Percentiles rank a stretch among this genome's conserved stretches.
Conservation (phyloP, 2,797 vertebrate genomes). For the Enteromius treurensis region DNA sequence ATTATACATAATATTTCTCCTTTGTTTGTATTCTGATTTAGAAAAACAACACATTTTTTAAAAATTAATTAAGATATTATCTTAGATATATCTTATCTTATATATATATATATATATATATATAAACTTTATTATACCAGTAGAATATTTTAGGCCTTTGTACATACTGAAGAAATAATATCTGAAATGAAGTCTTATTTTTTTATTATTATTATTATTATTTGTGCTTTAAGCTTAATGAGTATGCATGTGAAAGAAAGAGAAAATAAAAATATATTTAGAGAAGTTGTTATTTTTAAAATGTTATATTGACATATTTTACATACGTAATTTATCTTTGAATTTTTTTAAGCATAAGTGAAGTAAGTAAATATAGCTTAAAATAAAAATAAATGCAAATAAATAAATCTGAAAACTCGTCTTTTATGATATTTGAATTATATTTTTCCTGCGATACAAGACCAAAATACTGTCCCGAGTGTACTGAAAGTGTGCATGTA, state of each 20-base stretch:
- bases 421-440: background rate
- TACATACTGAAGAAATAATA: background rate
- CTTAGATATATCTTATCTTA: too few species aligned
- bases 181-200: background rate
- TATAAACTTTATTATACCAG: background rate
- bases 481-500: constrained; percentile 9
- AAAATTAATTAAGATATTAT: too few species aligned
- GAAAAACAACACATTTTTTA: too few species aligned
- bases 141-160: background rate
- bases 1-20: background rate
- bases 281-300: background rate
- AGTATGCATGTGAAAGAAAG: background rate
- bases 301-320: background rate
- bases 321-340: background rate
- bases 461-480: too few species aligned
- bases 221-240: background rate
- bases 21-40: too few species aligned
- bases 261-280: background rate
- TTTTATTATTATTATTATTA: background rate
- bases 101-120: too few species aligned
- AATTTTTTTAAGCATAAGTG: background rate
- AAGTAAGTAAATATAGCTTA: background rate
- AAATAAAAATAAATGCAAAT: background rate
- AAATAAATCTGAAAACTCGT: background rate
- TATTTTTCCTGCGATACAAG: background rate